Percentiles rank a stretch among this genome's conserved stretches.
Conservation (phyloP, 2,888 invertebrate species). For the Macrophya alboannulata region DNA sequence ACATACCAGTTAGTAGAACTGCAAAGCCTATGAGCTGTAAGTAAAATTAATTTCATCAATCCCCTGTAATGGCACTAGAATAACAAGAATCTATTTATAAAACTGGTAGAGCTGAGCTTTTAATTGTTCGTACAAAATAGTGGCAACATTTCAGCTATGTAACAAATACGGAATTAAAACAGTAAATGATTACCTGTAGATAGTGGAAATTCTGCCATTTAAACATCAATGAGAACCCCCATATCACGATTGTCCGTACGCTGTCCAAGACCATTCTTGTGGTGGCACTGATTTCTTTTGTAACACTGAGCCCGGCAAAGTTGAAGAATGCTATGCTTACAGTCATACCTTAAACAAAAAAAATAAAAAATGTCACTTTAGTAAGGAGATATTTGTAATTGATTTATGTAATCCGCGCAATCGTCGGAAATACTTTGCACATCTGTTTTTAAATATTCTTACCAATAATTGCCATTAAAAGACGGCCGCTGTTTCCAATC, state of each 20-base stretch:
- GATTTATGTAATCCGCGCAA: constrained; percentile 18
- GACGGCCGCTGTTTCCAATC: constrained; percentile 85
- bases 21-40: constrained; percentile 88
- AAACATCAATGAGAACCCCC: constrained; percentile 90
- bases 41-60: constrained; percentile 57
- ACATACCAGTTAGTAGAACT: constrained; percentile 90
- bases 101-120: neutral
- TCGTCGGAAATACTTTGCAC: constrained; percentile 25
- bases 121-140: neutral
- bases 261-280: constrained; percentile 95
- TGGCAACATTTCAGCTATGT: neutral
- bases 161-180: neutral
- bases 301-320: constrained; percentile 95
- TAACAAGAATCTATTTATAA: constrained; percentile 9
- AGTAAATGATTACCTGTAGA: constrained; percentile 82
- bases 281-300: constrained; percentile 96
- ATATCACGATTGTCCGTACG: constrained; percentile 94
- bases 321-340: constrained; percentile 96
- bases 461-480: constrained; percentile 87
- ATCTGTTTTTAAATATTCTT: constrained; percentile 61
- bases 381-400: constrained; percentile 38
- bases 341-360: constrained; percentile 85
- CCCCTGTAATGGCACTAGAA: neutral
- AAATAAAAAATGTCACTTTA: constrained; percentile 65
- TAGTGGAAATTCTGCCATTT: constrained; percentile 91